phyloP scores from a whole-genome alignment of 2,888 invertebrate genomes.

The Agriopis marginaria region DNA sequence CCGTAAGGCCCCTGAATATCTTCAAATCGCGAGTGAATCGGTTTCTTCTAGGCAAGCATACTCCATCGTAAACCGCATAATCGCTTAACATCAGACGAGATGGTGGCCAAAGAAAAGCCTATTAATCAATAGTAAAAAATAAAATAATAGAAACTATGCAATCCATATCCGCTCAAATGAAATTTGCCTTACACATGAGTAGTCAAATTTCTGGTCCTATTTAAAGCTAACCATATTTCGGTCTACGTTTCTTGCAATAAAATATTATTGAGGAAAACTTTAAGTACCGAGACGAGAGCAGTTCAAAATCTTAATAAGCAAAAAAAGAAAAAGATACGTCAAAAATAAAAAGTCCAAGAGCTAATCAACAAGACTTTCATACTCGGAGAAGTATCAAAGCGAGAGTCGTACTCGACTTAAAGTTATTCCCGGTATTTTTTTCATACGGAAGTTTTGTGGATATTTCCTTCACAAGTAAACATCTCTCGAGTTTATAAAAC shows the following conservation, averaged over 20 bases:
- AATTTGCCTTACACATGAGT: conserved; percentile 13
- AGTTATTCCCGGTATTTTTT: conserved; percentile 64
- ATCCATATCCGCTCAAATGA: conserved; percentile 4
- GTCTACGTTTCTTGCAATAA: conserved; percentile 33
- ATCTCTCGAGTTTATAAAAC: conserved; percentile 29
- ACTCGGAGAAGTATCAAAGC: conserved; percentile 74
- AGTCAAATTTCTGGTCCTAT: conserved; percentile 22
- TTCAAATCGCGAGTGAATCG: no score
- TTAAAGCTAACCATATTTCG: conserved; percentile 24
- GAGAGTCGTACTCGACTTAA: conserved; percentile 66
- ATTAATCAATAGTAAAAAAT: no score
- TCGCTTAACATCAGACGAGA: no score
- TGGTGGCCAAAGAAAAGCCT: no score
- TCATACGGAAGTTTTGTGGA: conserved; percentile 40
- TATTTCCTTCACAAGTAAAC: conserved; percentile 36
- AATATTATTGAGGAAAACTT: conserved; percentile 53
- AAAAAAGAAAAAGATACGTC: conserved; percentile 61
- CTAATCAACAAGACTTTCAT: conserved; percentile 78
- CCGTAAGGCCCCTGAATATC: no score
- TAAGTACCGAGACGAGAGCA: conserved; percentile 56
- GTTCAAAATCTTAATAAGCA: conserved; percentile 64
- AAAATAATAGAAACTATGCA: neutral
- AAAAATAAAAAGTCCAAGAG: conserved; percentile 69
- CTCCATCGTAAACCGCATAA: no score
- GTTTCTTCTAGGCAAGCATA: no score